These are phyloP conservation scores for Mercenaria mercenaria DNA, from an alignment of 1,140 invertebrate species.

Conservation along the genomic window DNA sequence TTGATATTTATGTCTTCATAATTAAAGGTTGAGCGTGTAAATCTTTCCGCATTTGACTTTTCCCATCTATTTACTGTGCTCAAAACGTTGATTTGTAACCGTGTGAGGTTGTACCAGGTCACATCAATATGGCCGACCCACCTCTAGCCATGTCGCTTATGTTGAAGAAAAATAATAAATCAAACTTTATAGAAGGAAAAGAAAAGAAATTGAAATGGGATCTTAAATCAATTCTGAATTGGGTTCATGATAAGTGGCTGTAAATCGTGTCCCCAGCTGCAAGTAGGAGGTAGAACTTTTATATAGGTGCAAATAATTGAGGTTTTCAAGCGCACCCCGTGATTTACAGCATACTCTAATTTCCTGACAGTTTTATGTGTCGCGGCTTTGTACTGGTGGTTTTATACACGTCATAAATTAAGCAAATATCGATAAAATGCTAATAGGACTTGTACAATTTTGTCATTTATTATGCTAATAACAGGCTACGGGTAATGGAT, in stretches of 20 bases:
- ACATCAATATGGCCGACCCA: conserved; percentile 45
- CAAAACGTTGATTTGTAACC: conserved; percentile 53
- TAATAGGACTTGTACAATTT: conserved; percentile 60
- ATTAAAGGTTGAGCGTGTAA: conserved; percentile 65
- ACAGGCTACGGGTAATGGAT: conserved; percentile 56
- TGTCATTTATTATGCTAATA: conserved; percentile 69
- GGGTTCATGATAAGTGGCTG: conserved; percentile 55
- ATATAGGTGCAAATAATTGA: conserved; percentile 69
- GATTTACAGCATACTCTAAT: conserved; percentile 58
- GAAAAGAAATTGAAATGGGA: conserved; percentile 52
- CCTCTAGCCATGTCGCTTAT: conserved; percentile 30
- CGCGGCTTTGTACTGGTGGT: conserved; percentile 57
- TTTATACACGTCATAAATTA: conserved; percentile 67
- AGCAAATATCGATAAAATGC: conserved; percentile 67
- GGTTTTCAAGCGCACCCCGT: conserved; percentile 62
- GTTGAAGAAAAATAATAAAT: conserved; percentile 47
- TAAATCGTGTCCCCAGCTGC: conserved; percentile 63
- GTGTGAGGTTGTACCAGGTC: conserved; percentile 34
- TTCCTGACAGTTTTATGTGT: conserved; percentile 63
- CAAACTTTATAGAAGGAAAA: conserved; percentile 45
- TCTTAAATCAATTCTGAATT: conserved; percentile 63
- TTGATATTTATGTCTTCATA: conserved; percentile 67
- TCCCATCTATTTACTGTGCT: conserved; percentile 59
- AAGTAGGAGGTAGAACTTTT: conserved; percentile 56
- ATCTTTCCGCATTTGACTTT: conserved; percentile 63